phyloP scores from a whole-genome alignment of 2,888 invertebrate genomes.

The Taenaris catops region DNA sequence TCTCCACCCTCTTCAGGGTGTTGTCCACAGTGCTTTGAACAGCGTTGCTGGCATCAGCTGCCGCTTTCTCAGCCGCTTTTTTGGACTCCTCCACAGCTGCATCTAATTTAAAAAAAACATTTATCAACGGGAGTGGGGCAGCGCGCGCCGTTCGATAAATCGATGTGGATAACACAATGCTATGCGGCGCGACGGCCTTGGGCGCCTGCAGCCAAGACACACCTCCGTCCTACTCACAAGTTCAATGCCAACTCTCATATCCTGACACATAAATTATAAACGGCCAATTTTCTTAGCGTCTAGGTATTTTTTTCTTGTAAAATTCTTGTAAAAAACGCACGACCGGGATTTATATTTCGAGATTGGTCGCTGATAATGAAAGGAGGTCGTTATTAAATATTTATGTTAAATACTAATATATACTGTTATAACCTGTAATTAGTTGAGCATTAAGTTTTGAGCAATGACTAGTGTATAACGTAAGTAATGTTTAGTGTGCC shows the following conservation, averaged over 20 bases:
- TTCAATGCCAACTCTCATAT: slow-evolving; percentile 63
- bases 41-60: slow-evolving; percentile 66
- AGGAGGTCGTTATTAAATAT: too few species aligned
- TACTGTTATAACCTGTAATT: too few species aligned
- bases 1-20: slow-evolving; percentile 60
- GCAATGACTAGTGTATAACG: too few species aligned
- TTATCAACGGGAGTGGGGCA: slow-evolving; percentile 31
- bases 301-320: too few species aligned
- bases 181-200: slow-evolving; percentile 67
- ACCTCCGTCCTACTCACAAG: slow-evolving; percentile 64
- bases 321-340: too few species aligned
- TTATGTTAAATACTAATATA: too few species aligned
- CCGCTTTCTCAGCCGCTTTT: slow-evolving; percentile 71
- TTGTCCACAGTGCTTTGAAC: slow-evolving; percentile 61
- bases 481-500: too few species aligned
- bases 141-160: slow-evolving; percentile 78
- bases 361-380: too few species aligned
- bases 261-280: slow-evolving; percentile 23
- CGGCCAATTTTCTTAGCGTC: too few species aligned
- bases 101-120: too few species aligned
- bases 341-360: too few species aligned
- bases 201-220: slow-evolving; percentile 68
- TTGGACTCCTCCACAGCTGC: slow-evolving; percentile 69
- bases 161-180: slow-evolving; percentile 68
- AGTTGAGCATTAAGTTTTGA: too few species aligned